These are phyloP conservation scores for Prosopocoilus inquinatus DNA, from an alignment of 2,888 invertebrate genomes.

Conservation along the genomic window DNA sequence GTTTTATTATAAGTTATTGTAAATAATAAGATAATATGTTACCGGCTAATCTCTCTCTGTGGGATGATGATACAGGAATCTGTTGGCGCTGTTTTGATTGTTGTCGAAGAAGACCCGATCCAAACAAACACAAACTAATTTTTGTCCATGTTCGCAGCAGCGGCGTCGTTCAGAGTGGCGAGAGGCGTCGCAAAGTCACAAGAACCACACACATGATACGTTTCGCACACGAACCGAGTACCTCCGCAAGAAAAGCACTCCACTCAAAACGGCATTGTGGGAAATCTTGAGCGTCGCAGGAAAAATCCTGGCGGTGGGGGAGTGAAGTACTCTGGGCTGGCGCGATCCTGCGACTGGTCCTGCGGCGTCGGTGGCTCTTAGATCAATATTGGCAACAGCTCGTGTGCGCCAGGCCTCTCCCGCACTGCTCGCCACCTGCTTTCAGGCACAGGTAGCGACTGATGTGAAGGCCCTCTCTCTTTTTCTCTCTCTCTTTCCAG, in stretches of 20 bases:
- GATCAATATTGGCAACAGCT: constrained; percentile 48
- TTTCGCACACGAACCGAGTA: constrained; percentile 1
- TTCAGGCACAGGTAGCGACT: constrained; percentile 19
- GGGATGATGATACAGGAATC: no score
- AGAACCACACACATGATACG: constrained; percentile 11
- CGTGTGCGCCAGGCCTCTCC: constrained; percentile 30
- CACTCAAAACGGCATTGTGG: constrained; percentile 33
- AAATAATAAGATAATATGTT: no score
- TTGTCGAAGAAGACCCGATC: no score
- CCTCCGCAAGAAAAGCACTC: constrained; percentile 23
- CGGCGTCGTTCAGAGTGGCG: no score
- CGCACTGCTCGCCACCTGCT: constrained; percentile 25
- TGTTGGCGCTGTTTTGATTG: no score
- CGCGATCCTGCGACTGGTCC: constrained; percentile 46
- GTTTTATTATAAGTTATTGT: no score
- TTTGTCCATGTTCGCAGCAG: no score
- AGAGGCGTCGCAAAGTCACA: neutral
- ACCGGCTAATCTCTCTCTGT: no score
- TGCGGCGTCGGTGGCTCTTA: constrained; percentile 38
- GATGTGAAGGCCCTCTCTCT: neutral
- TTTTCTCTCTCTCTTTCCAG: no score
- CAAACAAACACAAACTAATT: no score
- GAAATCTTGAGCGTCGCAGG: constrained; percentile 29
- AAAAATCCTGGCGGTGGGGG: constrained; percentile 26
- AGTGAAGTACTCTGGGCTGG: constrained; percentile 33